Conservation (phyloP, 2,797 vertebrate genomes). For the Poecilia gillii region DNA sequence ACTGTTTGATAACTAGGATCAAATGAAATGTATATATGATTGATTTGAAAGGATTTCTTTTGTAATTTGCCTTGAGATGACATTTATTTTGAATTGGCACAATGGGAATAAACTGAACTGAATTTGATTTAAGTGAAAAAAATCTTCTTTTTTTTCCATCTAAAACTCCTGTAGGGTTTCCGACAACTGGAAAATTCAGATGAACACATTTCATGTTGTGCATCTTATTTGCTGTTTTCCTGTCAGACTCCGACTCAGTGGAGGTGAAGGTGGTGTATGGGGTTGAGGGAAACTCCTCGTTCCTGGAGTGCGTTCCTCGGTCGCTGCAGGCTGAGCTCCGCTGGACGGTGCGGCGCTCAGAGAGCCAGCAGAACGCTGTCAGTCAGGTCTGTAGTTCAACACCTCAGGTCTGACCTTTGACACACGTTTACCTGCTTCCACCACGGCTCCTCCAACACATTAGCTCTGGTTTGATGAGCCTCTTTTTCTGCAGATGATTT, state of each 20-base stretch:
- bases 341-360: conserved; percentile 74
- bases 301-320: conserved; percentile 82
- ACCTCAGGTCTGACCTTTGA: not conserved
- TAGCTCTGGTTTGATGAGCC: not conserved
- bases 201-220: not conserved
- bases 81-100: too few species aligned
- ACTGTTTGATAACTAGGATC: too few species aligned
- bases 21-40: too few species aligned
- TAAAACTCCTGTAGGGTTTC: not conserved
- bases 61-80: too few species aligned
- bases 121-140: not conserved
- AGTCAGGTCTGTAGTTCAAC: conserved; percentile 64
- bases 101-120: too few species aligned
- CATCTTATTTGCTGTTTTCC: not conserved
- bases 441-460: not conserved
- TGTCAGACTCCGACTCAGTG: conserved; percentile 49
- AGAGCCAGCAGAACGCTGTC: conserved; percentile 21
- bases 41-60: too few species aligned
- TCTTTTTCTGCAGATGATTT: not conserved
- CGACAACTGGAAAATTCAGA: not conserved
- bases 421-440: not conserved
- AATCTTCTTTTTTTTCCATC: not conserved
- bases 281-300: conserved; percentile 86
- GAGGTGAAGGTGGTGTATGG: conserved; percentile 81
- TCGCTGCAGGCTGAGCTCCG: conserved; percentile 75